Conservation (phyloP, 2,113 vertebrate genomes). For the Penelope pileata region DNA sequence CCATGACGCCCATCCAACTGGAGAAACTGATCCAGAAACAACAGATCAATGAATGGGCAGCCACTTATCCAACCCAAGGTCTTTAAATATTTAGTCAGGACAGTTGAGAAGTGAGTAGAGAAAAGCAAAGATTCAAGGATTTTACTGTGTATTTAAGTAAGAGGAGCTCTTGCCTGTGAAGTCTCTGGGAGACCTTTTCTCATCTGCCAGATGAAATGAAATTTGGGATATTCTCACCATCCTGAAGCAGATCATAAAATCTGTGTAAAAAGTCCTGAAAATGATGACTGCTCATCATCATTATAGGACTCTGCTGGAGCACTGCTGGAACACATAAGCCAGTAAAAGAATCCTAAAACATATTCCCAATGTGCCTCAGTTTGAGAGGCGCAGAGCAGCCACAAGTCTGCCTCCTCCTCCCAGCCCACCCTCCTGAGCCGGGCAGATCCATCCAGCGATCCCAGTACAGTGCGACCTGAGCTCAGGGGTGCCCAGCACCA, state of each 20-base stretch:
- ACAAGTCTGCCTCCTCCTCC: not conserved
- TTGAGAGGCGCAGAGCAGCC: not conserved
- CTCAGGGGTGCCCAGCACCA: too few relatives aligned
- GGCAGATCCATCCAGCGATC: not conserved
- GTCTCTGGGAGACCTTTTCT: not conserved
- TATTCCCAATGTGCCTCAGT: fast-evolving
- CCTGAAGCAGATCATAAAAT: not conserved
- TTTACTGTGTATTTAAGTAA: not conserved
- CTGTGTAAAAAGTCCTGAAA: not conserved
- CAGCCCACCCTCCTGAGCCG: not conserved
- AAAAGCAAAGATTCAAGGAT: not conserved
- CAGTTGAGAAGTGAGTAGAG: not conserved
- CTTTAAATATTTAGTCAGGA: not conserved
- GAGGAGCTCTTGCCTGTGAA: not conserved
- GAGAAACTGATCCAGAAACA: slow-evolving; percentile 42
- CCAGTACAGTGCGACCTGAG: not conserved
- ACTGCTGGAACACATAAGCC: not conserved
- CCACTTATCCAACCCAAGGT: not conserved
- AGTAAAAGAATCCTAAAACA: not conserved
- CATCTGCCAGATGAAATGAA: not conserved
- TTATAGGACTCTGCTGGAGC: not conserved
- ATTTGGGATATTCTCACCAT: not conserved
- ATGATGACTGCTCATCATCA: not conserved
- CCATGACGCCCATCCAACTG: not conserved
- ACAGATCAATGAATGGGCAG: slow-evolving; percentile 5